Evolutionary conservation across 1,140 invertebrate genomes (phyloP), one percentile per base, ranked within the genome.

Genomic region (Bursaphelenchus mucronatus): DNA sequence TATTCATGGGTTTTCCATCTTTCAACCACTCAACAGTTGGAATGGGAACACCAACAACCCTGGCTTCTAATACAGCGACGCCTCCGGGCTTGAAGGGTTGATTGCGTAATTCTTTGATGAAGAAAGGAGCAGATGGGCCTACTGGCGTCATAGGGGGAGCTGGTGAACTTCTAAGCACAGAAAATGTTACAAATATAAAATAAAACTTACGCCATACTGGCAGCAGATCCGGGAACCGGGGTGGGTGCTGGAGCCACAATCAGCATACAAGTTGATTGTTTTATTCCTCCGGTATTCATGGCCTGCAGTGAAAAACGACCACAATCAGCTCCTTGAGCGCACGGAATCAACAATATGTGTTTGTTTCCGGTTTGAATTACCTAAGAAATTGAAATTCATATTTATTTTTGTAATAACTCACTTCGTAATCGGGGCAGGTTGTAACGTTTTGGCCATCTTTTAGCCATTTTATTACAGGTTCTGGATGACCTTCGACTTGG

Each of bases 1-100:
- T 90, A 82, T 88, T 88, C 49, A 94, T 83, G 30, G 91, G 88
- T 83, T 91, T 90, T 58, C 90, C 90, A 82, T 94, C 92, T 88
- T 90, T 91, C 84, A 90, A 92, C 91, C 91, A 94, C 85, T 94
- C 91, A 50, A 79, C 65, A 30, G 58, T 56, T 9, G 78, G 76
- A 17, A 75, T 40, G 10, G 77, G 77, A 1, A 71, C 64, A 4
- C 73, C 76, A 2, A 73, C 76, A n/a, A 79, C 76, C 43, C 77
- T 59, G 3, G 64, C 75, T 66, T 79, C 77, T 10, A 79, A 70
- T 10, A 79, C 69, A 0, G 63, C 52, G 19, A 45, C 39, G 19
- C 39, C 68, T 41, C 77, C 76, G 8, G 71, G 64, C 61, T 73
- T 78, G 17, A 76, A 45, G 0, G 75, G 70, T 55, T 81, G 76